These are phyloP conservation scores for Balearica regulorum DNA, from an alignment of 2,797 vertebrate genomes.

Conservation along the genomic window DNA sequence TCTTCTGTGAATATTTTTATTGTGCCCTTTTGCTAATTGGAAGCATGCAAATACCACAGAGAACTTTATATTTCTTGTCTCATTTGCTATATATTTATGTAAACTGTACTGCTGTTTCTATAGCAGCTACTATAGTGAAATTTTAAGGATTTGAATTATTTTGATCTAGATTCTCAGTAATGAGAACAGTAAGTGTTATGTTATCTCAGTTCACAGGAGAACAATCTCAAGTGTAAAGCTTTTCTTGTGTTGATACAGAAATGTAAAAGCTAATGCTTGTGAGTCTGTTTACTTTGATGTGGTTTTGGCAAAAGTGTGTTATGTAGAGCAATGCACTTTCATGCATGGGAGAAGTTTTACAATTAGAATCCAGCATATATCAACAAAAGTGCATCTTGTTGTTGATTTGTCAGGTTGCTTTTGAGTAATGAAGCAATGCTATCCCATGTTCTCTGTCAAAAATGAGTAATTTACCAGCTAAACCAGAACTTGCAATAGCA, in stretches of 20 bases:
- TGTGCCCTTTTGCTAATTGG: conserved; percentile 48
- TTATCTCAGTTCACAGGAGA: not conserved
- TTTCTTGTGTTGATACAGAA: not conserved
- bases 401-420: not conserved
- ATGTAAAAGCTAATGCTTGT: not conserved
- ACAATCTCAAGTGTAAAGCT: not conserved
- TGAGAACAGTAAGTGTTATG: not conserved
- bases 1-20: conserved; percentile 38
- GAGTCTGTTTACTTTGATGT: not conserved
- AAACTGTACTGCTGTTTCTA: not conserved
- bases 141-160: not conserved
- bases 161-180: not conserved
- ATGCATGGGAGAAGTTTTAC: not conserved
- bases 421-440: not conserved
- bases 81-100: not conserved
- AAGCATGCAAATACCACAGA: conserved; percentile 10
- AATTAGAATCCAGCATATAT: not conserved
- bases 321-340: not conserved
- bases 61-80: not conserved
- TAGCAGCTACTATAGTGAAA: not conserved
- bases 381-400: not conserved
- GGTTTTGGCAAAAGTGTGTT: not conserved
- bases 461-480: not conserved
- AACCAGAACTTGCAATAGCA: not conserved
- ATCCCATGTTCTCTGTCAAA: not conserved